Evolutionary conservation across 2,888 invertebrate species (phyloP).

Genomic region (Drosophila pseudotalamancana): DNA sequence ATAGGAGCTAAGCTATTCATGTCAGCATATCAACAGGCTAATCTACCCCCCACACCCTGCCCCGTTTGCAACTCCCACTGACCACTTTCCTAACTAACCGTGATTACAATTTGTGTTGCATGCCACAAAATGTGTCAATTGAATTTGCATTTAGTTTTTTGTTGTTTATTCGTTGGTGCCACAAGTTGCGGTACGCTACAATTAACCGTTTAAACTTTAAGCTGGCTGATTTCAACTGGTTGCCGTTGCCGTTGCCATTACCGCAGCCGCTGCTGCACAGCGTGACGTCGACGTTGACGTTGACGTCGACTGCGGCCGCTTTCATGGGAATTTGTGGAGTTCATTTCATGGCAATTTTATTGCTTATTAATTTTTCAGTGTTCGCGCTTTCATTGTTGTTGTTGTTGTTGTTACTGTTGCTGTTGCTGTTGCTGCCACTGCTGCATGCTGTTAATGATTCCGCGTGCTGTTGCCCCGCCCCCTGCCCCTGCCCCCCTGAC

Average conservation of each 20-base stretch:
- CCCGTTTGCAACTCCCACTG: not conserved
- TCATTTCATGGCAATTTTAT: conserved; percentile 84
- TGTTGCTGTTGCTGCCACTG: too few species aligned
- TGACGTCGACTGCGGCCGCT: conserved; percentile 59
- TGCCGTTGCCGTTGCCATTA: conserved; percentile 24
- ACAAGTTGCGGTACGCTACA: conserved; percentile 43
- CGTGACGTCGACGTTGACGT: conserved; percentile 26
- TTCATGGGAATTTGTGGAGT: conserved; percentile 83
- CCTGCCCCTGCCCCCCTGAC: not conserved
- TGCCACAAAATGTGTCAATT: conserved; percentile 71
- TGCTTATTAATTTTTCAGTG: conserved; percentile 83
- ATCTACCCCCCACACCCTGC: not conserved
- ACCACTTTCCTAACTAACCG: not conserved
- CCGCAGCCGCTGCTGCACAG: conserved; percentile 16
- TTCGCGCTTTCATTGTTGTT: conserved; percentile 66
- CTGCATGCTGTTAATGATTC: conserved; percentile 73
- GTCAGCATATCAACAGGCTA: conserved; percentile 27
- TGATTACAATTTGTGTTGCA: conserved; percentile 26
- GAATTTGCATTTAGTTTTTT: conserved; percentile 64
- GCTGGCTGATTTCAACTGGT: conserved; percentile 52
- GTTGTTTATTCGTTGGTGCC: conserved; percentile 13
- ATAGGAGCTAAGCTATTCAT: not conserved
- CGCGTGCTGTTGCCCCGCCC: conserved; percentile 38
- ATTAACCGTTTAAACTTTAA: conserved; percentile 67
- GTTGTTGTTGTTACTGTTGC: conserved; percentile 24